A percentile compares a stretch with the other conserved stretches of the same genome.
These are phyloP conservation scores for Aradophagus sp. DNA, from an alignment of 1,140 invertebrate species.

Conservation along the genomic window DNA sequence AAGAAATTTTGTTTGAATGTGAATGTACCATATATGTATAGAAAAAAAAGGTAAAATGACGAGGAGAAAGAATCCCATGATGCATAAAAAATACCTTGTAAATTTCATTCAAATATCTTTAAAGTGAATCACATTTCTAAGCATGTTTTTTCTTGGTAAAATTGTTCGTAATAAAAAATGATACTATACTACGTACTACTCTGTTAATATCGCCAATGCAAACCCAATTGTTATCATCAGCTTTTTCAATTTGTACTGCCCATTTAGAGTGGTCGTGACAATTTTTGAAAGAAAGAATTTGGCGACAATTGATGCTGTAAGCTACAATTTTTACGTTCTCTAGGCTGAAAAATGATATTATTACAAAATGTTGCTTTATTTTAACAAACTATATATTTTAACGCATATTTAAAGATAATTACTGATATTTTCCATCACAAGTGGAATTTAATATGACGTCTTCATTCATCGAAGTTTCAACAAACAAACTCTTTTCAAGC, in stretches of 20 bases:
- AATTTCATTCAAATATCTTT: too few species aligned
- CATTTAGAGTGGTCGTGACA: constrained; percentile 93
- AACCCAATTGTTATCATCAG: constrained; percentile 78
- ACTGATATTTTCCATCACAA: constrained; percentile 74
- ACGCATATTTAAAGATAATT: constrained; percentile 51
- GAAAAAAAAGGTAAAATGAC: too few species aligned
- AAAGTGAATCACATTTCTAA: too few species aligned
- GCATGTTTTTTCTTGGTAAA: too few species aligned
- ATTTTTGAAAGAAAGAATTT: constrained; percentile 79
- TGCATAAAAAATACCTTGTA: too few species aligned
- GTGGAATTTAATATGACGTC: constrained; percentile 81
- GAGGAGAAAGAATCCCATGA: too few species aligned
- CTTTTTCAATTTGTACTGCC: constrained; percentile 78
- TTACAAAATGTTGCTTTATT: not conserved
- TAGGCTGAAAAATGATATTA: constrained; percentile 60
- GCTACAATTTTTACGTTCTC: too few species aligned
- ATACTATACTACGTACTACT: constrained; percentile 78
- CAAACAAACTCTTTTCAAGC: constrained; percentile 81
- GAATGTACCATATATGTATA: too few species aligned
- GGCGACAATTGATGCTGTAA: constrained; percentile 3
- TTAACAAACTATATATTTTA: too few species aligned
- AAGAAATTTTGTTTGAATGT: not conserved
- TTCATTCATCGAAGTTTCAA: constrained; percentile 93
- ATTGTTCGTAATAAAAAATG: too few species aligned
- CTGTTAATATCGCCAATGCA: constrained; percentile 96